Conservation (phyloP, 2,113 vertebrate genomes). For the Tyto alba region DNA sequence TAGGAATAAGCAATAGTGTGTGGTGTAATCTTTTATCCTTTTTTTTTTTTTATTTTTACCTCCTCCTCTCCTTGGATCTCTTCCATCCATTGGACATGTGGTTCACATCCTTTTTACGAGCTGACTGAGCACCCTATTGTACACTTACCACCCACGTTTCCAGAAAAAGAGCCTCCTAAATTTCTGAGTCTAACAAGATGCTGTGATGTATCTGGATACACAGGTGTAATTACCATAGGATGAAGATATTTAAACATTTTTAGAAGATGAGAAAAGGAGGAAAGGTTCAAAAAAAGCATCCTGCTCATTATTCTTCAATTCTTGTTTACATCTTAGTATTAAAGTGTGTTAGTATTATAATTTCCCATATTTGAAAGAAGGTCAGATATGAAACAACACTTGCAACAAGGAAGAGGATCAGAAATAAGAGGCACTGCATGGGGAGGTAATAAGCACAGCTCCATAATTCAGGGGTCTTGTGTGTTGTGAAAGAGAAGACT, state of each 20-base stretch:
- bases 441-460: slow-evolving; percentile 55
- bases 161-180: slow-evolving; percentile 23
- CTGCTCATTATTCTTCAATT: neutral
- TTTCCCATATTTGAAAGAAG: slow-evolving; percentile 29
- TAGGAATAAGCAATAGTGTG: neutral
- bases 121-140: neutral
- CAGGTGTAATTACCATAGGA: neutral
- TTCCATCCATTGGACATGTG: slow-evolving; percentile 17
- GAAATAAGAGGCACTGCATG: slow-evolving; percentile 31
- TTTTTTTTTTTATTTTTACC: neutral
- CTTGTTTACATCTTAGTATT: slow-evolving; percentile 3
- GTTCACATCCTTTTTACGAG: neutral
- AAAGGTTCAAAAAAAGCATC: neutral
- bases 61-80: neutral
- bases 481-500: slow-evolving; percentile 65
- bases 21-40: neutral
- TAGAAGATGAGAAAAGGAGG: neutral
- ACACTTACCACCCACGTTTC: slow-evolving; percentile 3
- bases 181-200: neutral
- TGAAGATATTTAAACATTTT: neutral
- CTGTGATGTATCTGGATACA: neutral
- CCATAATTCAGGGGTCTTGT: slow-evolving; percentile 60
- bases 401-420: neutral
- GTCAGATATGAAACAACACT: neutral
- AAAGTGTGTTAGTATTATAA: neutral